A percentile compares a stretch with the other conserved stretches of the same genome.
These are phyloP conservation scores for Eueides isabella DNA, from an alignment of 1,140 invertebrate genomes.

Conservation along the genomic window DNA sequence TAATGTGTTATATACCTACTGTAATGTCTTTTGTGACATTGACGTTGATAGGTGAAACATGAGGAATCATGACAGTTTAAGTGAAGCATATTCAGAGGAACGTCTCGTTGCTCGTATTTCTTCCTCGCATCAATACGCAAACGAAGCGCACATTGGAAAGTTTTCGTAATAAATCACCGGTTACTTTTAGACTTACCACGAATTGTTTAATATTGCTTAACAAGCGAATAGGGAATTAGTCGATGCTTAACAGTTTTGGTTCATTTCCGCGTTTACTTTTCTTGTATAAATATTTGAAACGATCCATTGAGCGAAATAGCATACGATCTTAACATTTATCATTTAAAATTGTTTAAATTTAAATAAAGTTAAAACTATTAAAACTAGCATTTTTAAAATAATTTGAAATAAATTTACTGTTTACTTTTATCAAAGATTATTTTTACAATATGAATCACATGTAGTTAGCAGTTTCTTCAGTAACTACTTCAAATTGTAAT, in stretches of 20 bases:
- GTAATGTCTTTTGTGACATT: neutral
- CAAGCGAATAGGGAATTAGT: slow-evolving; percentile 64
- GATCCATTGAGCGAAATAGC: neutral
- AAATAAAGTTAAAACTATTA: too few relatives aligned
- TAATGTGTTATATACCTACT: too few relatives aligned
- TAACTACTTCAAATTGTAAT: too few relatives aligned
- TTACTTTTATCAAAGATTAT: too few relatives aligned
- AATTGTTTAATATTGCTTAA: slow-evolving; percentile 66
- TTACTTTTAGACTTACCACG: slow-evolving; percentile 68
- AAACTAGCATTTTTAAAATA: too few relatives aligned
- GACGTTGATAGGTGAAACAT: neutral
- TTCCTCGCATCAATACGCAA: slow-evolving; percentile 26
- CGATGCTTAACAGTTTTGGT: slow-evolving; percentile 48
- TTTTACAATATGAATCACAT: too few relatives aligned
- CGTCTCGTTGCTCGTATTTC: slow-evolving; percentile 23
- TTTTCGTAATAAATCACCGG: slow-evolving; percentile 62
- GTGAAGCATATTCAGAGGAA: slow-evolving; percentile 11
- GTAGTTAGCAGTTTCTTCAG: too few relatives aligned
- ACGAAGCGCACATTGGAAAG: slow-evolving; percentile 55
- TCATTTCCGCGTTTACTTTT: slow-evolving; percentile 57
- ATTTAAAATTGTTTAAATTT: too few relatives aligned
- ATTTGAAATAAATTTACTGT: too few relatives aligned
- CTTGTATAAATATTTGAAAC: slow-evolving; percentile 15
- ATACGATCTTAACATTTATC: too few relatives aligned
- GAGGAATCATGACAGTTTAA: slow-evolving; percentile 26